Conservation (phyloP, 2,888 invertebrate species). For the Meghimatium bilineatum region DNA sequence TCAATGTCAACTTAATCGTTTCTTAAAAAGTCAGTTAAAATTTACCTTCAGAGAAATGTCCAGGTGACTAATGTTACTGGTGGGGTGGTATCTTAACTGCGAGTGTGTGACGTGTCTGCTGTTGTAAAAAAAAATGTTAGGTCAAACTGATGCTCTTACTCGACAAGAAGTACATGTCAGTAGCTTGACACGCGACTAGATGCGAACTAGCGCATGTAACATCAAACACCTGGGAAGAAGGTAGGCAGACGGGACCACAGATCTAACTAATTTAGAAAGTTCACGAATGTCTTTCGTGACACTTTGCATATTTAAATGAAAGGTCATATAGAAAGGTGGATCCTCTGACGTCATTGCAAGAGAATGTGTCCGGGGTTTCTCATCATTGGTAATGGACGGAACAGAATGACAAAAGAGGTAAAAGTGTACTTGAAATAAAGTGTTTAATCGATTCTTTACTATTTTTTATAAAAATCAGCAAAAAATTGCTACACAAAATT, state of each 20-base stretch:
- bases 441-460: neutral
- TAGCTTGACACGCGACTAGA: neutral
- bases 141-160: neutral
- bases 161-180: neutral
- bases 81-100: neutral
- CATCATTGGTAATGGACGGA: neutral
- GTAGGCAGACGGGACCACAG: neutral
- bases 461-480: neutral
- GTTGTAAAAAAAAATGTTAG: neutral
- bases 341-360: neutral
- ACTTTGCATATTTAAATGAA: conserved; percentile 3
- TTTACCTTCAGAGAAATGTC: neutral
- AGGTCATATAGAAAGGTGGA: neutral
- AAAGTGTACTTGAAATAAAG: neutral
- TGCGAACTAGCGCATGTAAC: neutral
- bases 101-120: neutral
- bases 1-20: neutral
- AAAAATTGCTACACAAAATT: neutral
- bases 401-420: neutral
- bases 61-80: neutral
- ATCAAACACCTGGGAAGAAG: neutral
- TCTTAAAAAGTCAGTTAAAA: neutral
- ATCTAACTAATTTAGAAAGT: neutral
- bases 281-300: neutral
- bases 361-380: neutral